These are phyloP conservation scores for Oxyruncus cristatus DNA, from an alignment of 2,113 vertebrate species.

Conservation along the genomic window DNA sequence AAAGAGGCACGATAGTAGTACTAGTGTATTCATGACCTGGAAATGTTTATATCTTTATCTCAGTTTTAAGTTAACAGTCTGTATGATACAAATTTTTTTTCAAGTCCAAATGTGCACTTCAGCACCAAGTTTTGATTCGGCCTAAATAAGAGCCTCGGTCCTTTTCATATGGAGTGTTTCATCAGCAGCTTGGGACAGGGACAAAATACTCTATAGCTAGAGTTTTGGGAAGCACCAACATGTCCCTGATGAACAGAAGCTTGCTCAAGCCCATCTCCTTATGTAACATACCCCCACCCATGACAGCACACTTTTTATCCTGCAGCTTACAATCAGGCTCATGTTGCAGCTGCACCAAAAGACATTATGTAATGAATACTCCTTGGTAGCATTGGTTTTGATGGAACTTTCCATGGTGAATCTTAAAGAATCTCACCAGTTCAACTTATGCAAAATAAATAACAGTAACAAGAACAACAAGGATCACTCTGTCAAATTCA, in stretches of 20 bases:
- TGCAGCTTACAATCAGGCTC: neutral
- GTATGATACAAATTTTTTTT: neutral
- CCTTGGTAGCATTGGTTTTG: neutral
- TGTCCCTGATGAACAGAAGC: neutral
- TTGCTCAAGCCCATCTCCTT: neutral
- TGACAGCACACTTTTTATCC: neutral
- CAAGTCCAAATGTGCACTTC: neutral
- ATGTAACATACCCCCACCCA: accelerated
- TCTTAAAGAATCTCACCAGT: neutral
- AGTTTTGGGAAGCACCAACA: neutral
- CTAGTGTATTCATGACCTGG: neutral
- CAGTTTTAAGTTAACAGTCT: neutral
- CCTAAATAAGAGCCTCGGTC: neutral
- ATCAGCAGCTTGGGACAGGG: neutral
- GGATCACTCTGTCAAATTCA: neutral
- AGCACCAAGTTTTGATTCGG: neutral
- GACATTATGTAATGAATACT: neutral
- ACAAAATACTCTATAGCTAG: neutral
- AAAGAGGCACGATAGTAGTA: neutral
- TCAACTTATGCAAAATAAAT: neutral
- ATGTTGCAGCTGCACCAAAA: neutral
- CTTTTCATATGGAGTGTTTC: neutral
- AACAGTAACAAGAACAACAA: neutral
- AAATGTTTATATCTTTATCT: neutral
- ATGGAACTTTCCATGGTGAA: neutral